phyloP scores from a whole-genome alignment of 1,140 invertebrate genomes.

The Drosophila pseudoobscura region DNA sequence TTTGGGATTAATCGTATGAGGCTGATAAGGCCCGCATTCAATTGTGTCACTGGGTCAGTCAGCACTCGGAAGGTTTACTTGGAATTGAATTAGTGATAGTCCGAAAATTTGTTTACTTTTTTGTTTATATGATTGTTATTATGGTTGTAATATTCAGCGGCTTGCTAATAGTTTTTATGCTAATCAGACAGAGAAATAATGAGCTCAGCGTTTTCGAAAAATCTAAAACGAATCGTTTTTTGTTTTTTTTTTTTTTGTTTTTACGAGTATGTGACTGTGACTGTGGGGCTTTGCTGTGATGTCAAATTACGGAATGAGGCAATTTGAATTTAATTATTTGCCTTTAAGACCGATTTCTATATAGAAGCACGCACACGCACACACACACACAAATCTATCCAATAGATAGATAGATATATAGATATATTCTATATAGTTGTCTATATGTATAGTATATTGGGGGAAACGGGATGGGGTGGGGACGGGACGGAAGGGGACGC shows the following conservation, averaged over 20 bases:
- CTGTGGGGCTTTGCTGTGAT: slow-evolving; percentile 3
- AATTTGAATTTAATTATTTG: slow-evolving; percentile 43
- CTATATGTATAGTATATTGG: slow-evolving; percentile 15
- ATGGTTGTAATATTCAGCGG: slow-evolving; percentile 19
- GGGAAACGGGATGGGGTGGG: background rate
- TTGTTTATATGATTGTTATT: background rate
- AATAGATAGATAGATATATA: slow-evolving; percentile 40
- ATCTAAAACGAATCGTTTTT: slow-evolving; percentile 53
- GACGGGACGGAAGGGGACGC: background rate
- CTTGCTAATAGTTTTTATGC: slow-evolving; percentile 64
- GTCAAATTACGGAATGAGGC: slow-evolving; percentile 21
- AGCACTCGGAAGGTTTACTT: slow-evolving; percentile 12
- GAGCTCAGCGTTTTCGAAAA: slow-evolving; percentile 74
- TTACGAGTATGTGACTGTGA: background rate
- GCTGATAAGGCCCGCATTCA: slow-evolving; percentile 58
- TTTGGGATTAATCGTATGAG: slow-evolving; percentile 5
- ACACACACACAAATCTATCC: background rate
- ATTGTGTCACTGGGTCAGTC: slow-evolving; percentile 66
- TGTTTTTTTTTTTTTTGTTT: slow-evolving; percentile 21
- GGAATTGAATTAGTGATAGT: slow-evolving; percentile 21
- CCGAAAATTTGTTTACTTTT: slow-evolving; percentile 7
- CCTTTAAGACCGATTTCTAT: slow-evolving; percentile 36
- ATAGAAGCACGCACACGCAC: slow-evolving; percentile 5
- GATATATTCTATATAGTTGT: slow-evolving; percentile 46
- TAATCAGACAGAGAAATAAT: slow-evolving; percentile 72